Conservation (phyloP, 2,113 vertebrate genomes). For the Hystrix cristata region DNA sequence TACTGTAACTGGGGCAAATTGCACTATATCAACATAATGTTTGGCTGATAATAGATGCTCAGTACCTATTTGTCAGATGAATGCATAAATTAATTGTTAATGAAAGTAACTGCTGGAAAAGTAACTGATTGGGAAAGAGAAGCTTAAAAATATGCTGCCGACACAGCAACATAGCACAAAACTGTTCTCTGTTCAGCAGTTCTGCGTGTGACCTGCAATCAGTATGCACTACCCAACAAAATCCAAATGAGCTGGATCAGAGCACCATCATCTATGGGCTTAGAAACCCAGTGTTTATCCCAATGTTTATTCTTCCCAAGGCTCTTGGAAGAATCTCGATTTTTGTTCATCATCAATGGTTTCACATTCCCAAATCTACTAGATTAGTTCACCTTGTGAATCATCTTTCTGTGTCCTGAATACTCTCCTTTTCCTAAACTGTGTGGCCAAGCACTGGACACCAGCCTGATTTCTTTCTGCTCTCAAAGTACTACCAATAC, state of each 20-base stretch:
- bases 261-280: not conserved
- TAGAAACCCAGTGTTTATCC: conserved; percentile 57
- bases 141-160: conserved; percentile 48
- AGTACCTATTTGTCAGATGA: not conserved
- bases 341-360: conserved; percentile 5
- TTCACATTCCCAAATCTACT: not conserved
- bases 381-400: not conserved
- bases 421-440: not conserved
- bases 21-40: not conserved
- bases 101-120: conserved; percentile 17
- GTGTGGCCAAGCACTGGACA: not conserved
- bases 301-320: not conserved
- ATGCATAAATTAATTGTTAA: conserved; percentile 32
- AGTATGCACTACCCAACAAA: conserved; percentile 27
- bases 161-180: not conserved
- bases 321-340: conserved; percentile 30
- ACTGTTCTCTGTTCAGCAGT: conserved; percentile 33
- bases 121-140: conserved; percentile 17
- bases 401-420: not conserved
- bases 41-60: not conserved
- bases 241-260: conserved; percentile 38
- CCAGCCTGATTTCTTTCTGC: not conserved
- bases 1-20: not conserved
- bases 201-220: conserved; percentile 18
- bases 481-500: not conserved